These are phyloP conservation scores for Aphelenchoides besseyi DNA, from an alignment of 1,140 invertebrate species.

Conservation along the genomic window DNA sequence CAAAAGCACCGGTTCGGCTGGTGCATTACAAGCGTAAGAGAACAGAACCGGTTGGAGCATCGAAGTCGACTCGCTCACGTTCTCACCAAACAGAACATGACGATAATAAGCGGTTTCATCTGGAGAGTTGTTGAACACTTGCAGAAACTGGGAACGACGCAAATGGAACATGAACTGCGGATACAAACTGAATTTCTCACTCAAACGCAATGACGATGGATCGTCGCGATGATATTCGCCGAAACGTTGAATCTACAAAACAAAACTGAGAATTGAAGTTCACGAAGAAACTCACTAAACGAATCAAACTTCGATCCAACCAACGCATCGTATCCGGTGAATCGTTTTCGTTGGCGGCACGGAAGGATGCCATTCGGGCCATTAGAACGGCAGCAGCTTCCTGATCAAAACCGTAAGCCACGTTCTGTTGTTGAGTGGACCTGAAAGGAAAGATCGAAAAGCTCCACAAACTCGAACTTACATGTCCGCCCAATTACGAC, in stretches of 20 bases:
- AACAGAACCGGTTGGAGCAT: constrained; percentile 99
- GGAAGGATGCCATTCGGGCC: constrained; percentile 89
- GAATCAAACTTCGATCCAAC: constrained; percentile 94
- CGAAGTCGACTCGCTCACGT: constrained; percentile 90
- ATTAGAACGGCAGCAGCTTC: constrained; percentile 87
- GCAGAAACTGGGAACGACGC: constrained; percentile 93
- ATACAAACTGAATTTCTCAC: constrained; percentile 94
- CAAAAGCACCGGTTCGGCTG: constrained; percentile 90
- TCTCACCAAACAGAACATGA: constrained; percentile 93
- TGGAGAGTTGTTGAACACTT: constrained; percentile 99
- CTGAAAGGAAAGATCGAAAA: constrained; percentile 5
- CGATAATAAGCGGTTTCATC: constrained; percentile 99
- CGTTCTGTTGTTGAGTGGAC: constrained; percentile 66
- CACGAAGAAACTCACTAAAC: constrained; percentile 71
- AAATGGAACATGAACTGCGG: constrained; percentile 99
- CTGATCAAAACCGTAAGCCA: constrained; percentile 71
- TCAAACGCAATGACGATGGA: constrained; percentile 87
- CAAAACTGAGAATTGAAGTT: constrained; percentile 21
- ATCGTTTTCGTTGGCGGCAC: constrained; percentile 87
- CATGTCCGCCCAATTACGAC: constrained; percentile 76
- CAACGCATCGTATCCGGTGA: constrained; percentile 93
- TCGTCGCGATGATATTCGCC: constrained; percentile 97
- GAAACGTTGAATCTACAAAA: constrained; percentile 90
- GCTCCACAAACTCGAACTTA: constrained; percentile 7
- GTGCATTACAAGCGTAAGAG: constrained; percentile 94